Conservation (phyloP, 2,113 vertebrate genomes). For the Dicrurus megarhynchus region DNA sequence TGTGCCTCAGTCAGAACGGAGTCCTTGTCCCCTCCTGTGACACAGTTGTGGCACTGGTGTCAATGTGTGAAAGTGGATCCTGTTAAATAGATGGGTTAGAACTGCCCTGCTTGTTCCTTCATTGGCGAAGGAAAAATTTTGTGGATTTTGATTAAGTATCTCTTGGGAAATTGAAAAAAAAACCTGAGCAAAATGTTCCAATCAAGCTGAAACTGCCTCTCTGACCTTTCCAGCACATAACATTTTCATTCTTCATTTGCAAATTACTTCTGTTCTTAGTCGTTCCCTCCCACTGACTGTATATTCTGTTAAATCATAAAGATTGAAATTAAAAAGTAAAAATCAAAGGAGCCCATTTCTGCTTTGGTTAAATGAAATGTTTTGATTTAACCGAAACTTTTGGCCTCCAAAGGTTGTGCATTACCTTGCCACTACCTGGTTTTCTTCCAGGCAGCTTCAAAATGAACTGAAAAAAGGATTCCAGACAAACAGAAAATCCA, state of each 20-base stretch:
- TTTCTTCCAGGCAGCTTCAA: background rate
- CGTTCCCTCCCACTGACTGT: background rate
- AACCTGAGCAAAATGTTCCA: background rate
- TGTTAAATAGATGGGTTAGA: background rate
- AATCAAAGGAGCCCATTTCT: background rate
- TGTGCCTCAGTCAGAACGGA: background rate
- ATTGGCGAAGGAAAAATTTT: background rate
- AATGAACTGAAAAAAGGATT: background rate
- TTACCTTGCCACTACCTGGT: background rate
- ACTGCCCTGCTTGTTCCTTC: background rate
- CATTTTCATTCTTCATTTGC: slow-evolving; percentile 10
- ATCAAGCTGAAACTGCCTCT: background rate
- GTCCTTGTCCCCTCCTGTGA: background rate
- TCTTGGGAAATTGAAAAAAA: background rate
- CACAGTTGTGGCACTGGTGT: background rate
- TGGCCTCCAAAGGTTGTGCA: background rate
- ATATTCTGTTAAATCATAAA: background rate
- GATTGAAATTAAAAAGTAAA: background rate
- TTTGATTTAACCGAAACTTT: background rate
- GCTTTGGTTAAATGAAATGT: background rate
- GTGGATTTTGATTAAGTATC: slow-evolving; percentile 6
- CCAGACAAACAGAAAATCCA: background rate
- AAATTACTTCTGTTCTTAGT: slow-evolving; percentile 14
- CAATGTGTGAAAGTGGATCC: background rate
- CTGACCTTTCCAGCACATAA: slow-evolving; percentile 41